Evolutionary conservation across 2,888 invertebrate species (phyloP).

Genomic region (Cynaeus angustus): DNA sequence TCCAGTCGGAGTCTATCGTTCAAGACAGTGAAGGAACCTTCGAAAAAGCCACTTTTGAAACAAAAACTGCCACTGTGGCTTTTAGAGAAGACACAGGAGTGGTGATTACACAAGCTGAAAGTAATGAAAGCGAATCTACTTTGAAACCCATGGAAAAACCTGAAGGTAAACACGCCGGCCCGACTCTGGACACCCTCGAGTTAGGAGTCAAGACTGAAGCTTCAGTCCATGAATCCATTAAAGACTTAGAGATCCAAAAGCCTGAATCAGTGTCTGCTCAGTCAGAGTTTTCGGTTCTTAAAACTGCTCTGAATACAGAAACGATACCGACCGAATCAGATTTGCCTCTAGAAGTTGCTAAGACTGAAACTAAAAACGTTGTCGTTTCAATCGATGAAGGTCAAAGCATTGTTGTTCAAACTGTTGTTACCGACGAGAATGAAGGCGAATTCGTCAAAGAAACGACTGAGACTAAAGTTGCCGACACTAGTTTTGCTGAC

Average conservation of each 20-base stretch:
- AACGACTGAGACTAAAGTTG: constrained; percentile 65
- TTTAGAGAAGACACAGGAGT: constrained; percentile 70
- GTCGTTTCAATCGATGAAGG: constrained; percentile 70
- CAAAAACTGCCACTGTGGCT: constrained; percentile 69
- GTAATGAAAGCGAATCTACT: constrained; percentile 71
- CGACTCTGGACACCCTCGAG: constrained; percentile 69
- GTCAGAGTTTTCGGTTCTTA: constrained; percentile 66
- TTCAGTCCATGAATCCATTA: constrained; percentile 68
- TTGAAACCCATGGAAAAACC: constrained; percentile 67
- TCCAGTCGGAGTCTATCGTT: constrained; percentile 68
- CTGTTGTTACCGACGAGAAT: constrained; percentile 72
- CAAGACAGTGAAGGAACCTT: constrained; percentile 70
- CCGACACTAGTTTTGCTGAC: constrained; percentile 65
- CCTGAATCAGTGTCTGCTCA: constrained; percentile 66
- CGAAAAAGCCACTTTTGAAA: constrained; percentile 67
- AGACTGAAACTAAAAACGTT: constrained; percentile 69
- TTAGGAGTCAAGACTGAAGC: constrained; percentile 73
- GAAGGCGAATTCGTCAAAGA: constrained; percentile 69
- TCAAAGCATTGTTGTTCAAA: constrained; percentile 70
- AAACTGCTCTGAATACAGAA: constrained; percentile 70
- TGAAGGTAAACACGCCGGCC: constrained; percentile 64
- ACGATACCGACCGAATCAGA: constrained; percentile 71
- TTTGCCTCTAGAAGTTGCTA: constrained; percentile 61
- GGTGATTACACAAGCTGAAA: constrained; percentile 72
- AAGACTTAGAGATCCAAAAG: constrained; percentile 65